A percentile compares a stretch with the other conserved stretches of the same genome.
phyloP scores from a whole-genome alignment of 2,888 invertebrate genomes.

The Caenorhabditis drosophilae region DNA sequence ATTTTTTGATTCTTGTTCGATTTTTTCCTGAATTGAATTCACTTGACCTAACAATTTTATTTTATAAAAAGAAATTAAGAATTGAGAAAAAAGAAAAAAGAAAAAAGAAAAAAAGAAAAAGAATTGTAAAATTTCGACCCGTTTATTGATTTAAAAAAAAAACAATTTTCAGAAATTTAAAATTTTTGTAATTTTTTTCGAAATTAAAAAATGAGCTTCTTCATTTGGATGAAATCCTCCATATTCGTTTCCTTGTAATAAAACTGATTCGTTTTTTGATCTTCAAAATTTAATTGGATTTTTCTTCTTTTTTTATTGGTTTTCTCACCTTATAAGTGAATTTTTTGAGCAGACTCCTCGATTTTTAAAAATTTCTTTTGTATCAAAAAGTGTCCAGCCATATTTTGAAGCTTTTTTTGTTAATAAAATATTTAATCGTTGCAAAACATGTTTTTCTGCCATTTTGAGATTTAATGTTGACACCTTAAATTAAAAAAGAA shows the following conservation, averaged over 20 bases:
- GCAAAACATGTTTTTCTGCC: conserved; percentile 49
- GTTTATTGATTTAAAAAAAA: not conserved
- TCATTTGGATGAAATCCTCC: conserved; percentile 62
- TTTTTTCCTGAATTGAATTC: not conserved
- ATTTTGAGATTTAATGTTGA: conserved; percentile 37
- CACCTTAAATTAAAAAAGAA: no score
- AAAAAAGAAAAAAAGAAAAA: no score
- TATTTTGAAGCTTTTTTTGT: conserved; percentile 35
- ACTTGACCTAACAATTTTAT: not conserved
- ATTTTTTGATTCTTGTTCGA: not conserved
- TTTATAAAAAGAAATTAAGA: not conserved
- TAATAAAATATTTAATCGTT: conserved; percentile 48
- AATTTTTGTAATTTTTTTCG: conserved; percentile 39
- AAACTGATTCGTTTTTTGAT: conserved; percentile 32
- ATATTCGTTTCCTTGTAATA: conserved; percentile 49
- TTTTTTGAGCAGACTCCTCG: conserved; percentile 57
- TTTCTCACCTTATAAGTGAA: conserved; percentile 48
- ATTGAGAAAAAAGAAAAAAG: not conserved
- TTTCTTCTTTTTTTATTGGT: not conserved
- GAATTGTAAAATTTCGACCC: no score
- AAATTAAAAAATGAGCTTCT: conserved; percentile 49
- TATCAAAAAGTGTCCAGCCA: conserved; percentile 54
- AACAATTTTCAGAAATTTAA: conserved; percentile 5
- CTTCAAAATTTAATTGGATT: conserved; percentile 8
- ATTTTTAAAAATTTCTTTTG: conserved; percentile 42